Base-by-base conservation (phyloP, 2,888 invertebrate species). In the Tipula vernalis region DNA sequence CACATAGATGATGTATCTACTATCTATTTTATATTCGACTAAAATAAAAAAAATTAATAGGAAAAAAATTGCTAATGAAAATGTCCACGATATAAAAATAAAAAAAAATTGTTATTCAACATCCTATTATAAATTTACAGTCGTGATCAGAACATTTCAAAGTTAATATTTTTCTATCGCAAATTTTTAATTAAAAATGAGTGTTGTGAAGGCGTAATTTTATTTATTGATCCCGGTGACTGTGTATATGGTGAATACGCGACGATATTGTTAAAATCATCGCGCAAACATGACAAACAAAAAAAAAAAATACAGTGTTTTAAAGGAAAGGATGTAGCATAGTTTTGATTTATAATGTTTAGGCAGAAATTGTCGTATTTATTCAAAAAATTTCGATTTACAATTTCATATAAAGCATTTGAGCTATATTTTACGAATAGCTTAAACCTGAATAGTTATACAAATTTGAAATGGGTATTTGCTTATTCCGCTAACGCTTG, bases 71-170 rank as follows among this genome's bases (percentile, higher is more conserved):
- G 71, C 71, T 71, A 71, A 71, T 71, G 71, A 71, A 71, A 71
- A 71, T 28, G 71, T 71, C 71, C 71, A 71, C 71, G 71, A 71
- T 71, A 71, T 71, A 71, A 71, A 71, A 71, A 51, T 12, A 47
- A 51, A 51, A 44, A 44, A 44, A 44, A 51, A 71, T 28, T 18
- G 71, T 71, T 71, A 71, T 71, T 71, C 71, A 71, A 71, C 71
- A 71, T 71, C 71, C 71, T 71, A 71, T 71, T 71, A 71, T 71
- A 71, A 71, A 71, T 71, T 71, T 71, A 71, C 71, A 71, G 71
- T 71, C 71, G 71, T 71, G 71, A 71, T 71, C 71, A 28, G 71
- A 71, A 71, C 71, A 71, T 71, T 71, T 71, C 28, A 71, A 71
- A 71, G 71, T 71, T 71, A 28, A 71, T 71, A 10, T 71, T 71